Percentiles rank a stretch among this genome's conserved stretches.
phyloP scores from a whole-genome alignment of 2,113 vertebrate species.

The Cinclus mexicanus region DNA sequence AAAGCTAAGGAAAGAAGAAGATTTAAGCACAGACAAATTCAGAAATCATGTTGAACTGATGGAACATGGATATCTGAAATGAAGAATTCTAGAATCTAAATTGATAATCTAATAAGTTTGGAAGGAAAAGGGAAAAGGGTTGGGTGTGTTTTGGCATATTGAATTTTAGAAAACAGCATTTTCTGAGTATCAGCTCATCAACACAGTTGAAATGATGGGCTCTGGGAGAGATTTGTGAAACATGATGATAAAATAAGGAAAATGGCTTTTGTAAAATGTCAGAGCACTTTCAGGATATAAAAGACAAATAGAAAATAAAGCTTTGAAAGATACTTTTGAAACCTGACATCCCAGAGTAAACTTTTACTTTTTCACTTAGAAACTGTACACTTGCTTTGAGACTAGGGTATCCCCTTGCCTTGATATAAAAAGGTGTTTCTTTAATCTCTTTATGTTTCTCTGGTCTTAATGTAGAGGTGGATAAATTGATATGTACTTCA shows the following conservation, averaged over 20 bases:
- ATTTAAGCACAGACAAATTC: neutral
- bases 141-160: neutral
- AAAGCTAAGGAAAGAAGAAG: neutral
- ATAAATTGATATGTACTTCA: neutral
- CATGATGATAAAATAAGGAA: neutral
- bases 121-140: neutral
- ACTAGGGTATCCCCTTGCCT: neutral
- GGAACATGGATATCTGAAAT: neutral
- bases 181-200: neutral
- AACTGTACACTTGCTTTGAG: neutral
- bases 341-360: neutral
- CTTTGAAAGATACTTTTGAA: neutral
- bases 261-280: neutral
- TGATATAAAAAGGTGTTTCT: neutral
- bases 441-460: constrained; percentile 21
- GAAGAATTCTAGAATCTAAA: neutral
- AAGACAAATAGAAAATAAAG: neutral
- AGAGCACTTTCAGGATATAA: neutral
- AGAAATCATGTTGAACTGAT: neutral
- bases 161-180: neutral
- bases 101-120: neutral
- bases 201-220: neutral
- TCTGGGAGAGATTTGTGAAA: neutral
- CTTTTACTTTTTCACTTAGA: neutral
- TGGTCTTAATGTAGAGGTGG: neutral